Evolutionary conservation across 2,113 vertebrate species (phyloP), one percentile per base, ranked within the genome.

Genomic region (Hiodon tergisus): DNA sequence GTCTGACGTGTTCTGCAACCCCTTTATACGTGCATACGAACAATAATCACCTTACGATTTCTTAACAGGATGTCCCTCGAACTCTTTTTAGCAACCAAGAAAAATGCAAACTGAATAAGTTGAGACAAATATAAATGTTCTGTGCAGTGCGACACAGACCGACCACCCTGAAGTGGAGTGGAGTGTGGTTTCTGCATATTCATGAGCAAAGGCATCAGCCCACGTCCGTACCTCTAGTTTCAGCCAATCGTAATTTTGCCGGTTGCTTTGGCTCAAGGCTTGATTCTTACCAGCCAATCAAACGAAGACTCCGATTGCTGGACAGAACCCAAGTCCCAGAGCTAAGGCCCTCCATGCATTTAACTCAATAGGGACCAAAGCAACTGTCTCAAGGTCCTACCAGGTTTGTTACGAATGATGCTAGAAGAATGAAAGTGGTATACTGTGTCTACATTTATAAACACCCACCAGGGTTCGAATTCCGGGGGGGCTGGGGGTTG

Each of bases 131-230:
- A 55, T 71, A 65, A 55, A 83, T 85, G 75, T 52, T 1, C 51
- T 46, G 50, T 48, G n/a, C 46, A 14, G 79, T 67, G 71, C 14
- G 76, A 75, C 54, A 58, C 53, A 31, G 31, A 31, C 31, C 31
- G 31, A 31, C 31, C 31, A 4, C 5, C 59, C 11, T 61, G 4
- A 9, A 51, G 71, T 67, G 31, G 61, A 62, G 52, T 50, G 31
- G 58, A 31, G 31, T 77, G 51, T 48, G 3, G 31, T 31, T 2
- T 8, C 31, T 90, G 83, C 79, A 89, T 88, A 89, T 89, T 86
- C 85, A 90, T 81, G 2, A 67, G 0, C 11, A 7, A 0, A 75
- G 78, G 78, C 82, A 88, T 89, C 89, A 76, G 86, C 81, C 87
- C 88, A 90, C 84, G 16, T 75, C 73, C 63, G 51, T 2, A 16